Conservation (phyloP, 2,888 invertebrate species). For the Philhelius pedissequus region DNA sequence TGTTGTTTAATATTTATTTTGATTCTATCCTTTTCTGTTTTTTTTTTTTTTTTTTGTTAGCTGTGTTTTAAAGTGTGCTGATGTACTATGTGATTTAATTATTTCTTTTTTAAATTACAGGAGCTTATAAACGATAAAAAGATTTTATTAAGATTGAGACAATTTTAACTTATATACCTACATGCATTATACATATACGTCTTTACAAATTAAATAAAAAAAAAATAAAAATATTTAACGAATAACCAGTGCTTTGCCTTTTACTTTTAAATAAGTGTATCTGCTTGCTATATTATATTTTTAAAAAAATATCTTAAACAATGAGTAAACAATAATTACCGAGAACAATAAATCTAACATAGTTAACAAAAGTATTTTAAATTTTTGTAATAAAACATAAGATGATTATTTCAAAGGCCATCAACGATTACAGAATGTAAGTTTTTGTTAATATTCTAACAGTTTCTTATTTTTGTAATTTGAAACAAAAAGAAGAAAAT, state of each 20-base stretch:
- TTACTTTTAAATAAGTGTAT: not conserved
- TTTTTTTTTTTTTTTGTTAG: too few species aligned
- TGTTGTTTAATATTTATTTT: constrained; percentile 42
- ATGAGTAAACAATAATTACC: constrained; percentile 36
- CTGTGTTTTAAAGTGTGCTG: not conserved
- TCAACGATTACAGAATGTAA: constrained; percentile 95
- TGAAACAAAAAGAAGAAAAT: not conserved
- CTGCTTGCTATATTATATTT: not conserved
- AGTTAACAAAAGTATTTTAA: not conserved
- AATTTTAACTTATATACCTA: not conserved
- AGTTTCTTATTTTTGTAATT: not conserved
- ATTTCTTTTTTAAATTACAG: not conserved
- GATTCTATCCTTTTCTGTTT: not conserved
- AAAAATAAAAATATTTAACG: not conserved
- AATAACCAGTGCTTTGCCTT: constrained; percentile 7
- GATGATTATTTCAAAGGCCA: constrained; percentile 89
- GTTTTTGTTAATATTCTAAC: constrained; percentile 72
- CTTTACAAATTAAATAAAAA: not conserved
- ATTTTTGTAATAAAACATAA: constrained; percentile 54
- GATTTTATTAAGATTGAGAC: not conserved
- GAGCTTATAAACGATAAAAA: not conserved
- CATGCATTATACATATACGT: not conserved
- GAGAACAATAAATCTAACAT: not conserved
- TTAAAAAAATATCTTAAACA: not conserved
- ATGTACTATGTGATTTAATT: not conserved